Conservation (phyloP, 1,140 invertebrate genomes). For the Drosophila pseudoobscura region DNA sequence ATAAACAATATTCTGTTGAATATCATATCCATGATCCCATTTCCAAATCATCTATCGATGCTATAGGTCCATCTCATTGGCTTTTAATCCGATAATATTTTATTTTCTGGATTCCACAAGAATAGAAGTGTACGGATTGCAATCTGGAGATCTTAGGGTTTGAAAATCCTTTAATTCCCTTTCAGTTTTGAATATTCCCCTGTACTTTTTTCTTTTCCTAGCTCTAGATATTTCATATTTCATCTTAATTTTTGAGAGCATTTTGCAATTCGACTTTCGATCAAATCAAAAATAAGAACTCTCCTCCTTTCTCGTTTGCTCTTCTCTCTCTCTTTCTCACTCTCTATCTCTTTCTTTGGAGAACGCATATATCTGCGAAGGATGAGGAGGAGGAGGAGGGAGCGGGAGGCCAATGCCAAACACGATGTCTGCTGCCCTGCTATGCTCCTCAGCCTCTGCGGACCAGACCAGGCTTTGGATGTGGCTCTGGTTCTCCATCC, state of each 20-base stretch:
- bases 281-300: not conserved
- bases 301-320: constrained; percentile 36
- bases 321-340: not conserved
- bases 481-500: constrained; percentile 29
- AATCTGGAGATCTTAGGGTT: too few relatives aligned
- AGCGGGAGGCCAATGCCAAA: constrained; percentile 31
- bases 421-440: constrained; percentile 35
- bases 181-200: not conserved
- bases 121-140: too few relatives aligned
- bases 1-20: too few relatives aligned
- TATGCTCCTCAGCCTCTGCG: not conserved
- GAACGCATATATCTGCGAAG: constrained; percentile 40
- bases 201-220: not conserved
- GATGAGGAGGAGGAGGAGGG: not conserved
- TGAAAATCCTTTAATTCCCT: not conserved
- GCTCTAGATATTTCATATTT: too few relatives aligned
- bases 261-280: constrained; percentile 14
- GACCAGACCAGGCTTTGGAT: constrained; percentile 10
- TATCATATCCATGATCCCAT: too few relatives aligned
- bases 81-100: too few relatives aligned
- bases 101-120: too few relatives aligned
- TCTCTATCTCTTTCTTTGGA: constrained; percentile 35
- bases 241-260: constrained; percentile 23
- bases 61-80: too few relatives aligned
- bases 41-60: too few relatives aligned